Conservation (phyloP, 2,888 invertebrate genomes). For the Campaea margaritaria region DNA sequence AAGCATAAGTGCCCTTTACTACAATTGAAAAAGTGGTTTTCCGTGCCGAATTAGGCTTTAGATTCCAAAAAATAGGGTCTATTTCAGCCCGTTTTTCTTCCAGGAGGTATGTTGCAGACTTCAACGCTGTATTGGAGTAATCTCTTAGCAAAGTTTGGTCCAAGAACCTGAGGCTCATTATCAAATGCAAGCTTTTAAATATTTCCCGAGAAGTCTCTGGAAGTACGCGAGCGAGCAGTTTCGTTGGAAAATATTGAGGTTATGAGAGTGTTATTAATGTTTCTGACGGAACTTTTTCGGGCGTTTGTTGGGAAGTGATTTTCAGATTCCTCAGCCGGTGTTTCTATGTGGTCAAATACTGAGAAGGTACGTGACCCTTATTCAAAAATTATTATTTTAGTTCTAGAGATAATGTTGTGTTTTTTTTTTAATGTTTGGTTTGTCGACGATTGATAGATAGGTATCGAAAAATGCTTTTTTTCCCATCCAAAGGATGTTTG, state of each 20-base stretch:
- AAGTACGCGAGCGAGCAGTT: conserved; percentile 9
- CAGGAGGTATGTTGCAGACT: conserved; percentile 4
- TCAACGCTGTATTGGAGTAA: conserved; percentile 12
- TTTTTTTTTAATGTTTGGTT: no score
- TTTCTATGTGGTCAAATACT: no score
- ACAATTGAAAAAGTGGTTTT: conserved; percentile 1
- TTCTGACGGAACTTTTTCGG: not conserved
- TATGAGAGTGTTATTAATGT: not conserved
- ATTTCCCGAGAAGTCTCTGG: conserved; percentile 7
- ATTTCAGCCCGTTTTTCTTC: not conserved
- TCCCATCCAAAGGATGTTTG: no score
- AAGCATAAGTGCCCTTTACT: not conserved
- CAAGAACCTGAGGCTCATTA: conserved; percentile 9
- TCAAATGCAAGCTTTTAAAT: conserved; percentile 16
- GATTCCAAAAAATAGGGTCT: not conserved
- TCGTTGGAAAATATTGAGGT: not conserved
- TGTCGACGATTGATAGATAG: no score
- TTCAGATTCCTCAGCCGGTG: no score
- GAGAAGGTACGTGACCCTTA: no score
- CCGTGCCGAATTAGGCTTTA: not conserved
- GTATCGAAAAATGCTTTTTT: no score
- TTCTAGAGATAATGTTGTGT: no score
- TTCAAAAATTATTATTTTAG: no score
- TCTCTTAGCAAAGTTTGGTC: conserved; percentile 24
- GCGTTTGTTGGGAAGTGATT: no score